Percentiles rank a stretch among this genome's conserved stretches.
These are phyloP conservation scores for Rhinella marina DNA, from an alignment of 2,797 vertebrate genomes.

Conservation along the genomic window DNA sequence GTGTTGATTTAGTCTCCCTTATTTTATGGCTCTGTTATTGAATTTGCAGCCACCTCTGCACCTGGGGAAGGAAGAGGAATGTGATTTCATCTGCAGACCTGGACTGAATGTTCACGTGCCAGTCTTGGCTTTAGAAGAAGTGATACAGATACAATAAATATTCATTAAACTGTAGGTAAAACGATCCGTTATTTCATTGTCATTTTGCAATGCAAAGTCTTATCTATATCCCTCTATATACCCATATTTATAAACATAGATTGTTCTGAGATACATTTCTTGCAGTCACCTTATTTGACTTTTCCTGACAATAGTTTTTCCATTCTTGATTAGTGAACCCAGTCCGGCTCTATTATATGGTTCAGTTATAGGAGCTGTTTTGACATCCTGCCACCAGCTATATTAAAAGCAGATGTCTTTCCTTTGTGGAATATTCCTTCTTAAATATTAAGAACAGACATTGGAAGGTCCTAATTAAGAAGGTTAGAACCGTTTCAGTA, in stretches of 20 bases:
- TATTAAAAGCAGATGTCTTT: constrained; percentile 41
- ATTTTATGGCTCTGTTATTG: constrained; percentile 20
- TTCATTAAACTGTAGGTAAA: background rate
- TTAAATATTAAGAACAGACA: background rate
- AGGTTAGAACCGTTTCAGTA: background rate
- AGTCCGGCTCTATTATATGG: background rate
- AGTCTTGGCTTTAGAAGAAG: background rate
- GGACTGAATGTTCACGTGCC: background rate
- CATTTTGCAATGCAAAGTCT: background rate
- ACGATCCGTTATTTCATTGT: background rate
- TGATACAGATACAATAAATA: background rate
- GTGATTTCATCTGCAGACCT: constrained; percentile 23
- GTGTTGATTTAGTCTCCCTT: constrained; percentile 35
- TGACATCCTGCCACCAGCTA: constrained; percentile 30
- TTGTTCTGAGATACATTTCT: background rate
- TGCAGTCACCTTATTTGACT: background rate
- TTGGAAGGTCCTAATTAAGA: background rate
- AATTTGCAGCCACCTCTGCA: constrained; percentile 8
- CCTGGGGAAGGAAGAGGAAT: background rate
- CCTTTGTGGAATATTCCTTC: constrained; percentile 16
- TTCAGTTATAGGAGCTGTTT: constrained; percentile 21
- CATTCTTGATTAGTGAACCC: background rate
- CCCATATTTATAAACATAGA: background rate
- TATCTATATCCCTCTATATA: background rate
- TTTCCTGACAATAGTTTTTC: constrained; percentile 1